A percentile compares a stretch with the other conserved stretches of the same genome.
Conservation (phyloP, 2,113 vertebrate species). For the Butorides virescens region DNA sequence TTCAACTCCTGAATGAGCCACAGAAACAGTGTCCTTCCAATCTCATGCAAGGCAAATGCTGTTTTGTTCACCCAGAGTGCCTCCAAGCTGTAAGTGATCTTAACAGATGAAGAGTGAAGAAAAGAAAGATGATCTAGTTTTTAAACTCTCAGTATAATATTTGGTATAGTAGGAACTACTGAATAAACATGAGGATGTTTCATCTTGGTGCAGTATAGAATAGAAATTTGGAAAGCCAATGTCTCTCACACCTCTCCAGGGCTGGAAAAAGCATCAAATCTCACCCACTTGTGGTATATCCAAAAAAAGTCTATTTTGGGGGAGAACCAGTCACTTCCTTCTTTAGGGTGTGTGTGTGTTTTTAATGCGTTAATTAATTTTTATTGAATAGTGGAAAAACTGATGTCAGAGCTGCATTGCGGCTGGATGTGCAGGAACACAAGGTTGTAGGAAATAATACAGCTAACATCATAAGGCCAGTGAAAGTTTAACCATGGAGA, state of each 20-base stretch:
- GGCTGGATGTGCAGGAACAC: not conserved
- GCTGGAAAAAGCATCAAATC: slow-evolving; percentile 30
- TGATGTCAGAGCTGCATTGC: slow-evolving; percentile 51
- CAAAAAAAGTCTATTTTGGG: not conserved
- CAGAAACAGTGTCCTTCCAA: not conserved
- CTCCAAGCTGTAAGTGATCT: not conserved
- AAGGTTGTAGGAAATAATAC: slow-evolving; percentile 52
- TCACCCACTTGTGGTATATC: not conserved
- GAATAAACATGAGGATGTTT: not conserved
- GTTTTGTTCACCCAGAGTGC: not conserved
- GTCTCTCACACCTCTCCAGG: not conserved
- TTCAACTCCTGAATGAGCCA: not conserved
- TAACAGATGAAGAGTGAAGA: not conserved
- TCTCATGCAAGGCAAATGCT: not conserved
- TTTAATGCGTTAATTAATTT: slow-evolving; percentile 60
- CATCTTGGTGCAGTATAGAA: not conserved
- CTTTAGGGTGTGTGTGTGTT: slow-evolving; percentile 21
- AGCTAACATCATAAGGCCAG: slow-evolving; percentile 26
- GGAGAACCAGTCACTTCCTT: slow-evolving; percentile 18
- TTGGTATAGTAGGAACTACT: not conserved
- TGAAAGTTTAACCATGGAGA: slow-evolving; percentile 29
- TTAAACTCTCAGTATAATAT: not conserved
- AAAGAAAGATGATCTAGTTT: not conserved
- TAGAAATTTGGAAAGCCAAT: not conserved
- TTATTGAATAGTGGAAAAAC: slow-evolving; percentile 54